Evolutionary conservation across 2,888 invertebrate genomes (phyloP).

Genomic region (Brachyptera risi): DNA sequence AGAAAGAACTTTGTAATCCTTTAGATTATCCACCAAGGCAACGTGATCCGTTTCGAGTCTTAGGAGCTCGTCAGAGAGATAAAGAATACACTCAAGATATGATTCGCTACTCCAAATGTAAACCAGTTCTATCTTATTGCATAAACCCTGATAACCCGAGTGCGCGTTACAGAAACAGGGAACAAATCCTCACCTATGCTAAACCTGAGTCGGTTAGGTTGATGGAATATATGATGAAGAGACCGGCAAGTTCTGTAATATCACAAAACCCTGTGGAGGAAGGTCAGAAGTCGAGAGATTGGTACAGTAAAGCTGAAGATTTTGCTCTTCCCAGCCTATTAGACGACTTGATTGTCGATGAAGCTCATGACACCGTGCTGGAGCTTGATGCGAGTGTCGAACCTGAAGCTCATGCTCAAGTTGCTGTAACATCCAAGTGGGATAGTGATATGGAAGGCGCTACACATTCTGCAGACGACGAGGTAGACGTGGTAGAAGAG

Average conservation of each 20-base stretch:
- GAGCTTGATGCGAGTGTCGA: neutral
- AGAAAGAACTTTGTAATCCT: conserved; percentile 23
- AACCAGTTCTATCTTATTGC: conserved; percentile 25
- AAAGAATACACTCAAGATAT: conserved; percentile 22
- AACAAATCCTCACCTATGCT: conserved; percentile 25
- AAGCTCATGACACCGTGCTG: neutral
- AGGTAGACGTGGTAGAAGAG: neutral
- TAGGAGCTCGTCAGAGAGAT: conserved; percentile 14
- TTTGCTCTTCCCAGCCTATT: too few species aligned
- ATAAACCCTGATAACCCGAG: conserved; percentile 20
- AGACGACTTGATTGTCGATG: too few species aligned
- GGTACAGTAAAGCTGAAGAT: too few species aligned
- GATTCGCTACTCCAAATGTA: conserved; percentile 24
- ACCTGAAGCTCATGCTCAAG: neutral
- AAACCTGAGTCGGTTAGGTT: conserved; percentile 16
- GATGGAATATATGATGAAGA: conserved; percentile 19
- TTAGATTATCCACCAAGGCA: conserved; percentile 25
- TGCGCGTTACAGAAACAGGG: conserved; percentile 19
- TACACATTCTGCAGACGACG: neutral
- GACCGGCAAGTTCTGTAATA: neutral
- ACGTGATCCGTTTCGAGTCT: conserved; percentile 21
- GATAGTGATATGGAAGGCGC: conserved; percentile 32
- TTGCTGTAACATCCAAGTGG: conserved; percentile 24
- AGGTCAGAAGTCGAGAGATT: neutral
- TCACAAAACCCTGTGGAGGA: neutral